Conservation (phyloP, 2,113 vertebrate genomes). For the Bolborhynchus lineola region DNA sequence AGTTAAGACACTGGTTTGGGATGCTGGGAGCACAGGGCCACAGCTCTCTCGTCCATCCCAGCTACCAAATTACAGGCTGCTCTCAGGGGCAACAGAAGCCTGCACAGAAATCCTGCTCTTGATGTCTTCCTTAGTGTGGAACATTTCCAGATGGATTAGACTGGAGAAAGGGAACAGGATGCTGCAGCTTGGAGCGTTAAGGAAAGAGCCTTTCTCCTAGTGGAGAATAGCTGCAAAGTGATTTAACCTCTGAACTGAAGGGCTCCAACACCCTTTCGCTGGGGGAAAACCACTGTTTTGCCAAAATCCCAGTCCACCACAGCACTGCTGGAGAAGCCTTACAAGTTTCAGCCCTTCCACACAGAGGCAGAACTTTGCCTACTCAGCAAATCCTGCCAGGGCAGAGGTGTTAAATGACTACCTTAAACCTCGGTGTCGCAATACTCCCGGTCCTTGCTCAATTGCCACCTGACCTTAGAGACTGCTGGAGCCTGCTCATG, state of each 20-base stretch:
- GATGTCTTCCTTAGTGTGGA: neutral
- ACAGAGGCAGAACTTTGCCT: neutral
- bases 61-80: neutral
- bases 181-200: neutral
- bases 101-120: neutral
- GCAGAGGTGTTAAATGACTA: neutral
- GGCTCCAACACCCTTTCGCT: neutral
- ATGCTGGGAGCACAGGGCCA: fast-evolving
- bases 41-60: neutral
- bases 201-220: neutral
- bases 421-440: neutral
- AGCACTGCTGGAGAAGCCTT: neutral
- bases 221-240: neutral
- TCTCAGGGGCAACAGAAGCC: neutral
- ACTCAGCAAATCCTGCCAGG: neutral
- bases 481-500: neutral
- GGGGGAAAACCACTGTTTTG: neutral
- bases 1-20: fast-evolving
- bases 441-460: neutral
- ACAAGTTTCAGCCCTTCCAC: neutral
- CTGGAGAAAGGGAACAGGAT: neutral
- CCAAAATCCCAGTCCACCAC: neutral
- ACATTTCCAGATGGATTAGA: neutral
- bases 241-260: neutral
- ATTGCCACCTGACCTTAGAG: neutral